phyloP scores from a whole-genome alignment of 2,797 vertebrate genomes.

The Esox masquinongy region DNA sequence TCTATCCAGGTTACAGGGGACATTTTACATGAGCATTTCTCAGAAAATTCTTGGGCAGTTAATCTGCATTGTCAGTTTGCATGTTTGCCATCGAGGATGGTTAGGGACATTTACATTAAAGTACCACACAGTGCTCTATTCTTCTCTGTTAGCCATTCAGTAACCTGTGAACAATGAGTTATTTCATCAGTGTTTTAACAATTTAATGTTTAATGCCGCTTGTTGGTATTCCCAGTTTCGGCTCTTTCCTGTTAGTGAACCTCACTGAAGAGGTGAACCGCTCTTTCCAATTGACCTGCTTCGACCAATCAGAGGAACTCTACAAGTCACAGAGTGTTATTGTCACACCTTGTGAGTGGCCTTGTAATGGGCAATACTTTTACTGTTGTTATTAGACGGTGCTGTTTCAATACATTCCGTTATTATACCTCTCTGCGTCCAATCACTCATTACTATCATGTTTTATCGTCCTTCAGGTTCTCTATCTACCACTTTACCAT shows the following conservation, averaged over 20 bases:
- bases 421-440: neutral
- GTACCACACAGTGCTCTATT: neutral
- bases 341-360: neutral
- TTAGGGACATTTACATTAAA: neutral
- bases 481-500: neutral
- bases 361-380: neutral
- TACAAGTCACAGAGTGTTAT: neutral
- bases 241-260: neutral
- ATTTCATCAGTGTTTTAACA: neutral
- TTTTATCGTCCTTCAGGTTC: neutral
- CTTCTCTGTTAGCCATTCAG: neutral
- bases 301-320: neutral
- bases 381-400: neutral
- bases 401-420: neutral
- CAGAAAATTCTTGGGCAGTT: neutral
- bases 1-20: neutral
- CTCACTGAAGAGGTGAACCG: neutral
- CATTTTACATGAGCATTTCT: neutral
- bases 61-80: neutral
- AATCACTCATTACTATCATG: neutral
- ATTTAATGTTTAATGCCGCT: neutral
- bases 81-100: neutral
- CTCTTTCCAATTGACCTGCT: neutral
- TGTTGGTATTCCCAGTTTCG: neutral
- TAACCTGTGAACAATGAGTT: neutral